Evolutionary conservation across 2,113 vertebrate genomes (phyloP).

Genomic region (Calyptomena viridis): DNA sequence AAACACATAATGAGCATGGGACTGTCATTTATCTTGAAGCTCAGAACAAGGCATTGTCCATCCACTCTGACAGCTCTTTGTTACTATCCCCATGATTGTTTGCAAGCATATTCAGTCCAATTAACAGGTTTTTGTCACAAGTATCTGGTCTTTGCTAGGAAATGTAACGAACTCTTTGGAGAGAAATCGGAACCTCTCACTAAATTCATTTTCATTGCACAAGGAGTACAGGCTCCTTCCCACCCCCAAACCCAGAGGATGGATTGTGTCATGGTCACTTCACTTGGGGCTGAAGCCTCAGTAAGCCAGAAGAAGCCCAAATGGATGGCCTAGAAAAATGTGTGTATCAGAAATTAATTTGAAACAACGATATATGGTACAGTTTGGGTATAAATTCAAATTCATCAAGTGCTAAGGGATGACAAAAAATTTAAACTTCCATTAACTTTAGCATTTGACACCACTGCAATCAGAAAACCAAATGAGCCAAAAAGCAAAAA

Average conservation of each 20-base stretch:
- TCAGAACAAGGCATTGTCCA: conserved; percentile 27
- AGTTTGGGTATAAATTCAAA: neutral
- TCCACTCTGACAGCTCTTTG: neutral
- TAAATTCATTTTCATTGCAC: neutral
- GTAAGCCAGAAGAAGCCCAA: neutral
- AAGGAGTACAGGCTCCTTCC: neutral
- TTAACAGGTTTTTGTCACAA: conserved; percentile 43
- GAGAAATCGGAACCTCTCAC: neutral
- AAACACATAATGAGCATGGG: conserved; percentile 29
- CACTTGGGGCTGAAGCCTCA: neutral
- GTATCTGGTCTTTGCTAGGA: conserved; percentile 17
- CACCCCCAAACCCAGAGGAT: neutral
- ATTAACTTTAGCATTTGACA: neutral
- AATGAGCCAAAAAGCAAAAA: neutral
- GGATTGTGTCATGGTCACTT: neutral
- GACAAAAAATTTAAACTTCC: neutral
- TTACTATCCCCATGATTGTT: neutral
- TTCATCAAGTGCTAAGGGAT: neutral
- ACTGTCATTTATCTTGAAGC: neutral
- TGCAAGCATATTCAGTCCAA: conserved; percentile 43
- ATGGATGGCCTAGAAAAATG: neutral
- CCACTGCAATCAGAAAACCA: neutral
- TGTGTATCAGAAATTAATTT: neutral
- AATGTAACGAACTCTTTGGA: neutral
- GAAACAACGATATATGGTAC: neutral